These are phyloP conservation scores for Caenorhabditis wallacei DNA, from an alignment of 2,888 invertebrate genomes.

Conservation along the genomic window DNA sequence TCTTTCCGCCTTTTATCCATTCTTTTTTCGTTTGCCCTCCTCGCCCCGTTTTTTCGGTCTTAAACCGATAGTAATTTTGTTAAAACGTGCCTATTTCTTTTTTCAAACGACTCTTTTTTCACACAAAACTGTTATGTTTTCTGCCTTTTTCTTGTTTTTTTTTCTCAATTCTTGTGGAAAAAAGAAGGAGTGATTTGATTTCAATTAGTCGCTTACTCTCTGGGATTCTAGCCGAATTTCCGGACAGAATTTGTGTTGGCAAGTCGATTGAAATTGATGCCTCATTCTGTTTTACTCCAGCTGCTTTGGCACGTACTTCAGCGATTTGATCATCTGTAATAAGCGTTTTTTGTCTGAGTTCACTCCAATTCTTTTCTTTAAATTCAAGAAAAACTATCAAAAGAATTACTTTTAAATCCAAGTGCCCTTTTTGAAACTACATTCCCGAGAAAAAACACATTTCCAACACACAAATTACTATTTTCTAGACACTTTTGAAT, in stretches of 20 bases:
- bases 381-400: no score
- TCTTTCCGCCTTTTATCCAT: conserved; percentile 17
- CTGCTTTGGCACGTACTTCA: conserved; percentile 58
- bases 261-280: conserved; percentile 55
- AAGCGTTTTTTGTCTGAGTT: background rate
- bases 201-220: conserved; percentile 67
- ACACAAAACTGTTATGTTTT: conserved; percentile 25
- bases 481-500: background rate
- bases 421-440: no score
- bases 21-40: conserved; percentile 2
- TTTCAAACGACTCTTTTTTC: conserved; percentile 7
- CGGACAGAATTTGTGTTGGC: conserved; percentile 50
- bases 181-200: background rate
- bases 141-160: background rate
- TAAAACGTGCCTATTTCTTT: conserved; percentile 47
- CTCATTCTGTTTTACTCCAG: conserved; percentile 64
- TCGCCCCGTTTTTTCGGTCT: conserved; percentile 3
- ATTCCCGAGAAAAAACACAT: no score
- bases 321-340: conserved; percentile 67
- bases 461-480: no score
- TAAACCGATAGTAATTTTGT: conserved; percentile 55
- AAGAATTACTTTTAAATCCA: no score
- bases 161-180: background rate
- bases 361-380: background rate
- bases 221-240: conserved; percentile 44